phyloP scores from a whole-genome alignment of 1,140 invertebrate species.

The Battus philenor region DNA sequence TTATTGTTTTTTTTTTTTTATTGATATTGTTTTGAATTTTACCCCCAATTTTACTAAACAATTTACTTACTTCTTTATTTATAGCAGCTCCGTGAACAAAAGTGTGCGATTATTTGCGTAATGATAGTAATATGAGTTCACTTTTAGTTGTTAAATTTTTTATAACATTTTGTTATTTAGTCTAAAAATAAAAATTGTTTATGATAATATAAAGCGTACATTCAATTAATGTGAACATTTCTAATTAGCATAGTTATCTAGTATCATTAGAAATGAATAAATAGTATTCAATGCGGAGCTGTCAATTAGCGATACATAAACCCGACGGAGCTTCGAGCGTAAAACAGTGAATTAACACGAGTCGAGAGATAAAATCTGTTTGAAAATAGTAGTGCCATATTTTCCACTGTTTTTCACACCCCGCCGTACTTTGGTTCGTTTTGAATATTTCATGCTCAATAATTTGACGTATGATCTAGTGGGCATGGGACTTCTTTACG shows the following conservation, averaged over 20 bases:
- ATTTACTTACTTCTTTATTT: no score
- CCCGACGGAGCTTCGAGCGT: conserved; percentile 19
- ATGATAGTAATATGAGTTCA: no score
- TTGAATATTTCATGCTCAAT: conserved; percentile 65
- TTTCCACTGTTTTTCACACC: conserved; percentile 47
- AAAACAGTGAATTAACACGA: conserved; percentile 29
- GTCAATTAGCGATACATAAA: conserved; percentile 26
- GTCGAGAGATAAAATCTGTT: conserved; percentile 11
- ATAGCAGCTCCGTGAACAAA: no score
- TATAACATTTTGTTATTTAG: no score
- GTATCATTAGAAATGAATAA: conserved; percentile 9
- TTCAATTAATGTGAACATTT: conserved; percentile 9
- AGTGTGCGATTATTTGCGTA: no score
- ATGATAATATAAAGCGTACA: neutral
- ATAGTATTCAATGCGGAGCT: conserved; percentile 16
- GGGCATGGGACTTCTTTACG: conserved; percentile 28
- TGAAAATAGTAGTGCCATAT: conserved; percentile 29
- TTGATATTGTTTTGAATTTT: no score
- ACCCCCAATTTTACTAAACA: no score
- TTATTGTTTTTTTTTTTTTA: no score
- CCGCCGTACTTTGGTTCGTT: conserved; percentile 40
- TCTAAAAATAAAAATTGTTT: no score
- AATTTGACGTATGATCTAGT: conserved; percentile 69
- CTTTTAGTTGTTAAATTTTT: no score
- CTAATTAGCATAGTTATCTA: conserved; percentile 14